Evolutionary conservation across 2,888 invertebrate species (phyloP).

Genomic region (Dichetophora obliterata): DNA sequence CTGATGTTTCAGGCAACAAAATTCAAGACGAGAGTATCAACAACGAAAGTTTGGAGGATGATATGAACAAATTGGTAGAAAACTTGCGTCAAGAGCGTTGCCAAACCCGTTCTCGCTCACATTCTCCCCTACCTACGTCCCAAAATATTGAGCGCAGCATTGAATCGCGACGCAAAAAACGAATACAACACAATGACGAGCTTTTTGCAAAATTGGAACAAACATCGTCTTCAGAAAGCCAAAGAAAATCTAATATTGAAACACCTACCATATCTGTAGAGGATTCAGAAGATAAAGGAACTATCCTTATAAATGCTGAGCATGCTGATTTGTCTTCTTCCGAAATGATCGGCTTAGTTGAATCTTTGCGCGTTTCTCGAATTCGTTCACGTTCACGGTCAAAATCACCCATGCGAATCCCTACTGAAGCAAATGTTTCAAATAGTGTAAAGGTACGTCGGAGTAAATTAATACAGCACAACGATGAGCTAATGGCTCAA

Average conservation of each 20-base stretch:
- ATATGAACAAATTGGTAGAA: slow-evolving; percentile 54
- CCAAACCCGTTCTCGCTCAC: slow-evolving; percentile 51
- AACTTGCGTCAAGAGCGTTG: slow-evolving; percentile 55
- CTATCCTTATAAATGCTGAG: background rate
- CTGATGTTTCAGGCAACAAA: slow-evolving; percentile 48
- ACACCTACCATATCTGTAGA: slow-evolving; percentile 14
- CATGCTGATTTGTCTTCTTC: slow-evolving; percentile 35
- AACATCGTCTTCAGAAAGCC: background rate
- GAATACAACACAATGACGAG: slow-evolving; percentile 46
- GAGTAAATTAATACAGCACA: slow-evolving; percentile 57
- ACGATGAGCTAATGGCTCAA: slow-evolving; percentile 55
- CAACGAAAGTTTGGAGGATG: slow-evolving; percentile 21
- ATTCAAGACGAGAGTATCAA: slow-evolving; percentile 23
- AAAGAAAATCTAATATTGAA: background rate
- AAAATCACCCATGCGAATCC: slow-evolving; percentile 52
- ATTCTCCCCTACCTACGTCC: slow-evolving; percentile 57
- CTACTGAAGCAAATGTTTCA: slow-evolving; percentile 54
- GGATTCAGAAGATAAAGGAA: background rate
- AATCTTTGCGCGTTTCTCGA: slow-evolving; percentile 46
- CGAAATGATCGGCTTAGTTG: slow-evolving; percentile 46
- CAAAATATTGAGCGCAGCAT: slow-evolving; percentile 56
- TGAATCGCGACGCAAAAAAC: slow-evolving; percentile 40
- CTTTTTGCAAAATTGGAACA: slow-evolving; percentile 40
- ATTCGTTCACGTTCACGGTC: slow-evolving; percentile 45
- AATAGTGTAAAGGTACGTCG: slow-evolving; percentile 56